These are phyloP conservation scores for Pao palembangensis DNA, from an alignment of 2,113 vertebrate genomes.

Conservation along the genomic window DNA sequence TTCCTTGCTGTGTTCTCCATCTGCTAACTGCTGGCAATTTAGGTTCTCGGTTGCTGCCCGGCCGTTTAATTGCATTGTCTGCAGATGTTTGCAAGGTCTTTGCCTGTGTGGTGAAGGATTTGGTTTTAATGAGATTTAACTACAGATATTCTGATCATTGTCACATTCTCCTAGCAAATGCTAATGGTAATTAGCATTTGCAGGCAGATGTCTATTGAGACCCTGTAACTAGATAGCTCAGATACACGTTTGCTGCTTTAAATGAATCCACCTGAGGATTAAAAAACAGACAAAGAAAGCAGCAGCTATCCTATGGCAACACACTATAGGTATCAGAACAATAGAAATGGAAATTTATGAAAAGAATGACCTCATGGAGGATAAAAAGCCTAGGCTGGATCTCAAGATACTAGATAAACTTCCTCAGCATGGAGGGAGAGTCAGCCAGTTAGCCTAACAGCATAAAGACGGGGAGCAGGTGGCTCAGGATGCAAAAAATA, in stretches of 20 bases:
- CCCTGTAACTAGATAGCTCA: neutral
- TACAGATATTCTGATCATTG: conserved; percentile 16
- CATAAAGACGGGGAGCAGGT: too few relatives aligned
- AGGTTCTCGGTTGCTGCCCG: conserved; percentile 14
- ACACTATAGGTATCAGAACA: too few relatives aligned
- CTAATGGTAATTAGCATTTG: conserved; percentile 7
- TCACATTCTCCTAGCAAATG: neutral
- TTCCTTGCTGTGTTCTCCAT: neutral
- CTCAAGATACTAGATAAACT: too few relatives aligned
- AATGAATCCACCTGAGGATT: conserved; percentile 1
- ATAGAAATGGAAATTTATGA: too few relatives aligned
- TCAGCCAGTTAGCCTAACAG: too few relatives aligned
- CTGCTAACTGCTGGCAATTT: conserved; percentile 19
- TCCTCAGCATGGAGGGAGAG: too few relatives aligned
- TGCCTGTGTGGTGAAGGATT: conserved; percentile 16
- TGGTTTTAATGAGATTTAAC: neutral
- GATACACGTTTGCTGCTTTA: conserved; percentile 17
- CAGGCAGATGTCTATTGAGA: conserved; percentile 7
- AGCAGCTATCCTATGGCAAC: neutral
- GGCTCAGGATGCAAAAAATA: too few relatives aligned
- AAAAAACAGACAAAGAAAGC: conserved; percentile 1
- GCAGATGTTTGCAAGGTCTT: conserved; percentile 13
- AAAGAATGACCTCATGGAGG: conserved; percentile 7
- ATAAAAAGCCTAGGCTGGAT: conserved; percentile 48
- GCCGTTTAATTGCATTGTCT: conserved; percentile 35